These are phyloP conservation scores for Galeopsomyia nigrocyanea DNA, from an alignment of 2,888 invertebrate species.

Conservation along the genomic window DNA sequence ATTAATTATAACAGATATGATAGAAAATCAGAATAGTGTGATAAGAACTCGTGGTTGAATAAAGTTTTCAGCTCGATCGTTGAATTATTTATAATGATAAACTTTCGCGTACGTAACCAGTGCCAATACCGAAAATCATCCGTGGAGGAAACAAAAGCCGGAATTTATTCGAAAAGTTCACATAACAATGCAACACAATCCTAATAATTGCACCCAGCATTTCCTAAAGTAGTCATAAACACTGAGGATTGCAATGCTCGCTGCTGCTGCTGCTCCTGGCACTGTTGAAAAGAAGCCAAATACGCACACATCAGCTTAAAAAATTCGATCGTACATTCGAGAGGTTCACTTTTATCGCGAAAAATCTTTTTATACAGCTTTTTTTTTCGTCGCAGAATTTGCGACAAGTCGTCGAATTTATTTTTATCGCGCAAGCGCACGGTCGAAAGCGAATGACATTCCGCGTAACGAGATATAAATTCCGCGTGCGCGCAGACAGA, in stretches of 20 bases:
- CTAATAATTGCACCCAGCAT: too few species aligned
- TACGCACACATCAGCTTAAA: conserved; percentile 20
- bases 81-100: too few species aligned
- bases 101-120: too few species aligned
- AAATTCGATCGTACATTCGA: conserved; percentile 32
- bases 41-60: too few species aligned
- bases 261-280: background rate
- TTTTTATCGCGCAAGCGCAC: conserved; percentile 58
- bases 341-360: background rate
- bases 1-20: too few species aligned
- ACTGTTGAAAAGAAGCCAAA: conserved; percentile 24
- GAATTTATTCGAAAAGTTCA: too few species aligned
- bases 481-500: conserved; percentile 51
- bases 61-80: too few species aligned
- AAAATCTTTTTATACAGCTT: conserved; percentile 42
- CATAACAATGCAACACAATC: too few species aligned
- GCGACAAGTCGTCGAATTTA: conserved; percentile 56
- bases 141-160: too few species aligned
- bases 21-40: too few species aligned
- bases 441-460: conserved; percentile 59
- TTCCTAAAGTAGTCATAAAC: too few species aligned
- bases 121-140: too few species aligned
- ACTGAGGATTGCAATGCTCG: background rate
- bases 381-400: conserved; percentile 35
- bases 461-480: conserved; percentile 66